These are phyloP conservation scores for Epinotia nisella DNA, from an alignment of 2,888 invertebrate species.

Conservation along the genomic window DNA sequence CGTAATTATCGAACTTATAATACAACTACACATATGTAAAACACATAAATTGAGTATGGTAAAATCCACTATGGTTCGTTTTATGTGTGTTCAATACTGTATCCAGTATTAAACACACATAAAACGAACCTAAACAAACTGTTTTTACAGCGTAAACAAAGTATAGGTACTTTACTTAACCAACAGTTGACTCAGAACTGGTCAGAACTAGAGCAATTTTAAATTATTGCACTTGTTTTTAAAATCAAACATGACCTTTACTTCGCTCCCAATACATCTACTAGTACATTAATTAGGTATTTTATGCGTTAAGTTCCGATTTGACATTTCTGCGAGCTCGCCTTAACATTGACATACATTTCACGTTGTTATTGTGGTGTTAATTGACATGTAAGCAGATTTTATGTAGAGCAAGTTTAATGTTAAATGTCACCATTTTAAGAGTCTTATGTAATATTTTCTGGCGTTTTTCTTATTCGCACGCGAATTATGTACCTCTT, in stretches of 20 bases:
- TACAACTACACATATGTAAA: too few relatives aligned
- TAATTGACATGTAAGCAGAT: conserved; percentile 38
- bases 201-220: conserved; percentile 22
- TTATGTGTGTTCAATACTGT: too few relatives aligned
- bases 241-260: conserved; percentile 32
- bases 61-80: neutral
- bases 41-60: too few relatives aligned
- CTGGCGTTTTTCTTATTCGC: neutral
- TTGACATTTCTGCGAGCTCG: conserved; percentile 38
- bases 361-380: conserved; percentile 22
- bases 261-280: conserved; percentile 36
- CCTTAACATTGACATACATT: conserved; percentile 44
- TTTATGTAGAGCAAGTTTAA: conserved; percentile 21
- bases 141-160: conserved; percentile 10
- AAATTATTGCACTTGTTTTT: conserved; percentile 27
- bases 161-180: too few relatives aligned
- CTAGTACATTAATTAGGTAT: conserved; percentile 34
- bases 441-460: neutral
- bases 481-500: neutral
- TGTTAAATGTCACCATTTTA: conserved; percentile 7
- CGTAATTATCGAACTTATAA: too few relatives aligned
- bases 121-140: neutral
- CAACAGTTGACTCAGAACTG: conserved; percentile 21
- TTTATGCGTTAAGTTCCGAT: conserved; percentile 37
- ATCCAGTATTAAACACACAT: neutral